Conservation (phyloP, 2,113 vertebrate species). For the Vulpes lagopus region DNA sequence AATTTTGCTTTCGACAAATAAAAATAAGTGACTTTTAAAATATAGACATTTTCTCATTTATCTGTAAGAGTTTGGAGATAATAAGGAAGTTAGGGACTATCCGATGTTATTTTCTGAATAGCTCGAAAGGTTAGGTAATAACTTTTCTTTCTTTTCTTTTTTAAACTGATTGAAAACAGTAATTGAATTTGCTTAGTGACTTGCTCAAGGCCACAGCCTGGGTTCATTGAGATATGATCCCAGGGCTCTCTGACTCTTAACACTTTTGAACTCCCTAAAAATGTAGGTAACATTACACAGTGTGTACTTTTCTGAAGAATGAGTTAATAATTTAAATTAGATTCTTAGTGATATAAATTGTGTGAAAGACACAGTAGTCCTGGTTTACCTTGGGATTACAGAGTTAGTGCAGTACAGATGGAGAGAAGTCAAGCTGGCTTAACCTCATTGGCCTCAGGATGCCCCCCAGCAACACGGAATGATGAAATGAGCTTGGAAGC, state of each 20-base stretch:
- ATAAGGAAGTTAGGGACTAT: background rate
- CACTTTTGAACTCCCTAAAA: background rate
- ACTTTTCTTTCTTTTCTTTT: background rate
- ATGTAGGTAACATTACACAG: background rate
- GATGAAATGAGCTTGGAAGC: background rate
- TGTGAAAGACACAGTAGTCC: background rate
- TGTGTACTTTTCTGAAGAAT: background rate
- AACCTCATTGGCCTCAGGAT: background rate
- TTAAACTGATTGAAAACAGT: background rate
- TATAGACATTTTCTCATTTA: background rate
- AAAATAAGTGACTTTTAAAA: background rate
- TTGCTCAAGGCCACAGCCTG: background rate
- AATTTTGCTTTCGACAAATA: constrained; percentile 20
- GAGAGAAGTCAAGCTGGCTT: background rate
- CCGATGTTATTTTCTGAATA: background rate
- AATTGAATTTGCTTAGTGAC: background rate
- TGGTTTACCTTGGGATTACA: background rate
- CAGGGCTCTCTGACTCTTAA: background rate
- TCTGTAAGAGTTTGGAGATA: background rate
- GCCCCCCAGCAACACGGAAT: background rate
- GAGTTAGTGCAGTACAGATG: background rate
- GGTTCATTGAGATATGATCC: background rate
- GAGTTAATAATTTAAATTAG: background rate
- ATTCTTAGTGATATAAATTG: background rate
- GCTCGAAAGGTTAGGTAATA: background rate